A percentile compares a stretch with the other conserved stretches of the same genome.
Conservation (phyloP, 2,797 vertebrate species). For the Periophthalmus magnuspinnatus region DNA sequence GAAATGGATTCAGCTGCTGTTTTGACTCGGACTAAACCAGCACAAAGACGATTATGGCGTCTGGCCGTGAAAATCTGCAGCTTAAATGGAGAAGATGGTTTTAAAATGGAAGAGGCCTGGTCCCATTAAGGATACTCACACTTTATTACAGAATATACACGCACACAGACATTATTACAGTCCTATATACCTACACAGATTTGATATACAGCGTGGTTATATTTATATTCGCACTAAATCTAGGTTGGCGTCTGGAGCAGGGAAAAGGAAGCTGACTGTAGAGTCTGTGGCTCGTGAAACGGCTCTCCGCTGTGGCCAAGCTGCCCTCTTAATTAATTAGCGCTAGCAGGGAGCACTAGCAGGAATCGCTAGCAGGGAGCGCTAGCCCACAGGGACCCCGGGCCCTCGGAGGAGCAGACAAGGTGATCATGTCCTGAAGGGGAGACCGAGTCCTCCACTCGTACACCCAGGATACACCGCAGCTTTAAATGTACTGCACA, state of each 20-base stretch:
- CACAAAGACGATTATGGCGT: background rate
- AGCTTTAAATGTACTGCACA: slow-evolving; percentile 23
- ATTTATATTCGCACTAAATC: slow-evolving; percentile 42
- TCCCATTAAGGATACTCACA: background rate
- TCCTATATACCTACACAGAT: slow-evolving; percentile 9
- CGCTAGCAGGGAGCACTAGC: slow-evolving; percentile 80
- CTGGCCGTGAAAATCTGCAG: background rate
- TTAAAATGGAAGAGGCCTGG: background rate
- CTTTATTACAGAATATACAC: slow-evolving; percentile 21
- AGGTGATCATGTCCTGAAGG: slow-evolving; percentile 84
- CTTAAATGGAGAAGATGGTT: background rate
- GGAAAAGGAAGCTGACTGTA: slow-evolving; percentile 67
- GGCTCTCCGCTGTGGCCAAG: slow-evolving; percentile 79
- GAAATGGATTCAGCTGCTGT: too few species aligned
- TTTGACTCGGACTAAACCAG: background rate
- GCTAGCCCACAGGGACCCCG: slow-evolving; percentile 66
- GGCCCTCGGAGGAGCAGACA: slow-evolving; percentile 77
- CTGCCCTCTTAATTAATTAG: slow-evolving; percentile 88
- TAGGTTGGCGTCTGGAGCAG: slow-evolving; percentile 59
- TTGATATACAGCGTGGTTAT: slow-evolving; percentile 37
- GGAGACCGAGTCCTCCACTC: slow-evolving; percentile 67
- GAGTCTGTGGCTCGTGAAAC: slow-evolving; percentile 78
- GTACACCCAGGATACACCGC: slow-evolving; percentile 44
- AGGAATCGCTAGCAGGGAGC: slow-evolving; percentile 80
- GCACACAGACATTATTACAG: too few species aligned